These are phyloP conservation scores for Okamejei kenojei DNA, from an alignment of 2,797 vertebrate species.

Conservation along the genomic window DNA sequence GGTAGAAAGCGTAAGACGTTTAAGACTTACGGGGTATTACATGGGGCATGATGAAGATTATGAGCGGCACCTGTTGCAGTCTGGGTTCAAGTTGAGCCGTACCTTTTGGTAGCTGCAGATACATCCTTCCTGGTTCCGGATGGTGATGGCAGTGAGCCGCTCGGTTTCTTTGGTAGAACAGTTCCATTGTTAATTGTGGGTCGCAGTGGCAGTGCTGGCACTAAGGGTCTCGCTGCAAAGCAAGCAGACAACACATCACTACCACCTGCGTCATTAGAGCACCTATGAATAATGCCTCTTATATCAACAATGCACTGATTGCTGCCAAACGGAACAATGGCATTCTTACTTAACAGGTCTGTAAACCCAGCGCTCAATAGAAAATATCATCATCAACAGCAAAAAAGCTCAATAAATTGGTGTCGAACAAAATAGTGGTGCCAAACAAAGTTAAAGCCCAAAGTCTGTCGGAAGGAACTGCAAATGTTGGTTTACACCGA, in stretches of 20 bases:
- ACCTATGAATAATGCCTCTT: not conserved
- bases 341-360: too few relatives aligned
- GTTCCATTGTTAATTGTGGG: constrained; percentile 86
- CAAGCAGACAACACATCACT: constrained; percentile 41
- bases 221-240: constrained; percentile 81
- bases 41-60: not conserved
- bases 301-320: not conserved
- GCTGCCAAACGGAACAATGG: too few relatives aligned
- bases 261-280: too few relatives aligned
- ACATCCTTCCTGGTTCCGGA: constrained; percentile 81
- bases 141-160: constrained; percentile 77
- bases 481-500: too few relatives aligned
- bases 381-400: too few relatives aligned
- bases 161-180: constrained; percentile 88
- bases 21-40: too few relatives aligned
- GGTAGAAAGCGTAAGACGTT: too few relatives aligned
- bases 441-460: too few relatives aligned
- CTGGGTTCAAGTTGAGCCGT: constrained; percentile 21
- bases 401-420: too few relatives aligned
- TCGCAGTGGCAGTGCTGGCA: constrained; percentile 80
- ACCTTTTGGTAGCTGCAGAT: constrained; percentile 76
- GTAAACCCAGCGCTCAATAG: too few relatives aligned
- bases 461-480: too few relatives aligned
- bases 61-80: not conserved
- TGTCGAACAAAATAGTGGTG: too few relatives aligned